Percentiles rank a stretch among this genome's conserved stretches.
phyloP scores from a whole-genome alignment of 2,113 vertebrate species.

The Bothrops jararaca region DNA sequence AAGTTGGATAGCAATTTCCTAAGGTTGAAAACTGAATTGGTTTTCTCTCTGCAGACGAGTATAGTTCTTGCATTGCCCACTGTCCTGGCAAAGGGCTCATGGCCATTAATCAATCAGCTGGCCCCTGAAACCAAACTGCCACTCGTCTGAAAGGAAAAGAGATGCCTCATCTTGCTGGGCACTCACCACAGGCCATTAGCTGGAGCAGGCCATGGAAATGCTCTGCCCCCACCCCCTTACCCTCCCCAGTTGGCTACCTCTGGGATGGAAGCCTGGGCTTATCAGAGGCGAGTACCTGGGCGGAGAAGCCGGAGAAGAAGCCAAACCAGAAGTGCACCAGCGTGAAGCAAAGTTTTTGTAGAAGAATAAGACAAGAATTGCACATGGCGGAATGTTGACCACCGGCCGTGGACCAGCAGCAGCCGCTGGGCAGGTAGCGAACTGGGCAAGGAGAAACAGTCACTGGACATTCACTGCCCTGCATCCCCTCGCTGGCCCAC shows the following conservation, averaged over 20 bases:
- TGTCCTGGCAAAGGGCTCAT: not conserved
- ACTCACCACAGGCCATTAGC: not conserved
- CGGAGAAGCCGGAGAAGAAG: conserved; percentile 94
- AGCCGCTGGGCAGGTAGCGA: conserved; percentile 91
- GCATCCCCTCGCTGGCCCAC: conserved; percentile 93
- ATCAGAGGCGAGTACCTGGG: conserved; percentile 75
- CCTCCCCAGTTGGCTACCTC: not conserved
- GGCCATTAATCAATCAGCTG: not conserved
- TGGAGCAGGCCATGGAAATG: not conserved
- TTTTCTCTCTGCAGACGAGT: not conserved
- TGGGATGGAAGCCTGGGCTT: not conserved
- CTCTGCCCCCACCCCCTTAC: not conserved
- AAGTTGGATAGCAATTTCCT: not conserved
- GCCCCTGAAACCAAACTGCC: not conserved
- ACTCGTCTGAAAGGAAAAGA: not conserved
- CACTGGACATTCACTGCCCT: conserved; percentile 89
- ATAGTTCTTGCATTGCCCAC: not conserved
- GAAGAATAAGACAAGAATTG: conserved; percentile 97
- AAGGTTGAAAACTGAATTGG: not conserved
- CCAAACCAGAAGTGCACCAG: conserved; percentile 95
- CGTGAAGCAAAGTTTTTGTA: conserved; percentile 98
- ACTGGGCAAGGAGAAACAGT: conserved; percentile 94
- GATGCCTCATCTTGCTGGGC: not conserved
- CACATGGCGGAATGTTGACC: conserved; percentile 95
- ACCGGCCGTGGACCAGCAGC: conserved; percentile 91